phyloP scores from a whole-genome alignment of 2,797 vertebrate species.

The Schizopygopsis malacanthus region DNA sequence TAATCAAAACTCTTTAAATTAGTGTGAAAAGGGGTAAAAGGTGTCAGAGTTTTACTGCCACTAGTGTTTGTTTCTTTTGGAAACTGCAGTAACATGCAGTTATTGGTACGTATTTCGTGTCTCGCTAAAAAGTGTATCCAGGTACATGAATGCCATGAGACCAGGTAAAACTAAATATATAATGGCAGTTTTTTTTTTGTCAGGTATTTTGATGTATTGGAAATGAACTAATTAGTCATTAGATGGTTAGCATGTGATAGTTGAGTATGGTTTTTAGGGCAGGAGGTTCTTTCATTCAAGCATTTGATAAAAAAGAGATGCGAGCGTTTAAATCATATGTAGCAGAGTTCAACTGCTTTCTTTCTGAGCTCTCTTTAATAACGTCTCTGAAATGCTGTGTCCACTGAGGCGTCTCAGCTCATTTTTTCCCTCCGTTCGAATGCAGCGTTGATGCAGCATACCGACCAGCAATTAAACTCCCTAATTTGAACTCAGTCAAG shows the following conservation, averaged over 20 bases:
- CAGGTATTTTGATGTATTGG: not conserved
- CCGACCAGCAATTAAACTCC: slow-evolving; percentile 56
- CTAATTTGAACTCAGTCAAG: slow-evolving; percentile 48
- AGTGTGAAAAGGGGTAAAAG: too few relatives aligned
- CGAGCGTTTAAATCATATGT: not conserved
- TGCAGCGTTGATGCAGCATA: slow-evolving; percentile 19
- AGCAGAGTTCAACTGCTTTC: not conserved
- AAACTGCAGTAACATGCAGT: too few relatives aligned
- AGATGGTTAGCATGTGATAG: slow-evolving; percentile 2
- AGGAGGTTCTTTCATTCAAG: not conserved
- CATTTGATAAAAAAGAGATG: not conserved
- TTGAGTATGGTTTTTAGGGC: not conserved
- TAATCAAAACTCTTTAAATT: too few relatives aligned
- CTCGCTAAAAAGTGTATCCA: too few relatives aligned
- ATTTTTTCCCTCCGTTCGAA: slow-evolving; percentile 7
- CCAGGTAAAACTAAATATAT: too few relatives aligned
- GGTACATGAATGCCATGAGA: too few relatives aligned
- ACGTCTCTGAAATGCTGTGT: slow-evolving; percentile 13
- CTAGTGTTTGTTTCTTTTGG: too few relatives aligned
- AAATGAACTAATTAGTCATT: slow-evolving; percentile 39
- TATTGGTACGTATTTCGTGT: too few relatives aligned
- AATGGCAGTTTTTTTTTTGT: too few relatives aligned
- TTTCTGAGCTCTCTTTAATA: slow-evolving; percentile 26
- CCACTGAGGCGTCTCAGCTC: slow-evolving; percentile 6
- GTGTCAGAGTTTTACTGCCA: too few relatives aligned